Percentiles rank a stretch among this genome's conserved stretches.
Conservation (phyloP, 2,888 invertebrate species). For the Cotesia congregata region DNA sequence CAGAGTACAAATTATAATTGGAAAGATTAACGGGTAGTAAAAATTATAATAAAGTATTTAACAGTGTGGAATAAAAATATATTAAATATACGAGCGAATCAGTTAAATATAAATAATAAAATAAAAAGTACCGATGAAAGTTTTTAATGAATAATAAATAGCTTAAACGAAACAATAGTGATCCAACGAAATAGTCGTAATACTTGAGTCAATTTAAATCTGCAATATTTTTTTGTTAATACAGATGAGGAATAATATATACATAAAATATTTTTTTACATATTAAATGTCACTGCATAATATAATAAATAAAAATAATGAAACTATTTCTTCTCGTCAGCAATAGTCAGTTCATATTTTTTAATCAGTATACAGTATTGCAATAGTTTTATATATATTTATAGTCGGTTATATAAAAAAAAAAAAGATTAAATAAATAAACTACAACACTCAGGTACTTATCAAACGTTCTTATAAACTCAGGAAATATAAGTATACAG, state of each 20-base stretch:
- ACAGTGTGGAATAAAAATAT: slow-evolving; percentile 26
- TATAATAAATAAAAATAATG: slow-evolving; percentile 30
- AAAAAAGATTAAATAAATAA: slow-evolving; percentile 23
- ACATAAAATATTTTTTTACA: background rate
- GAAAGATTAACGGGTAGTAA: slow-evolving; percentile 46
- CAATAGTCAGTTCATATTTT: slow-evolving; percentile 64
- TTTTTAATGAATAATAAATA: background rate
- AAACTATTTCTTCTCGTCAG: slow-evolving; percentile 60
- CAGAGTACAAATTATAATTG: slow-evolving; percentile 67
- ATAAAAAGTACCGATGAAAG: background rate
- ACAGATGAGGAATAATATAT: slow-evolving; percentile 13
- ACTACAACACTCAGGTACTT: slow-evolving; percentile 59
- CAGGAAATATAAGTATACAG: slow-evolving; percentile 70
- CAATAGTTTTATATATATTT: slow-evolving; percentile 63
- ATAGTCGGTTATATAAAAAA: slow-evolving; percentile 5
- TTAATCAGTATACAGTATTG: slow-evolving; percentile 69
- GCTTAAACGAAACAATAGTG: slow-evolving; percentile 18
- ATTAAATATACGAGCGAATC: slow-evolving; percentile 4
- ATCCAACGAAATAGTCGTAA: slow-evolving; percentile 26
- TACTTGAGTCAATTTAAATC: background rate
- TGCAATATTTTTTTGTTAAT: background rate
- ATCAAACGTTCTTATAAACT: slow-evolving; percentile 61
- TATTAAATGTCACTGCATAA: slow-evolving; percentile 6
- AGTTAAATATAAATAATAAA: slow-evolving; percentile 13
- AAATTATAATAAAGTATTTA: slow-evolving; percentile 25